Conservation (phyloP, 2,888 invertebrate genomes). For the Noctua janthina region DNA sequence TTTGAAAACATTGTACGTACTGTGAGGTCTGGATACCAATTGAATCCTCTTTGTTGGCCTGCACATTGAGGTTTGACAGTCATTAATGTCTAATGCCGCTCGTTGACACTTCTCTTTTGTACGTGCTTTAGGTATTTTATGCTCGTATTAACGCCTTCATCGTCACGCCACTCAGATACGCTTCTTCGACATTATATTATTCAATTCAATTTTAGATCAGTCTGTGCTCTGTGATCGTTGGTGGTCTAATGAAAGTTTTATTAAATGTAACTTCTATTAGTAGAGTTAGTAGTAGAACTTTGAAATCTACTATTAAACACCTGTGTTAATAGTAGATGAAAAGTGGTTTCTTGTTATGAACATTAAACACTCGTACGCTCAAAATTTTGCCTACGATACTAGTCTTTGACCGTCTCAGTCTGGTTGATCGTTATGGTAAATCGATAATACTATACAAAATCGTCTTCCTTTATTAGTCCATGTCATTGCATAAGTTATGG, state of each 20-base stretch:
- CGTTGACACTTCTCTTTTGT: slow-evolving; percentile 66
- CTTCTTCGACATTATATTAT: slow-evolving; percentile 71
- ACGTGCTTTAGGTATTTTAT: slow-evolving; percentile 63
- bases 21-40: slow-evolving; percentile 19
- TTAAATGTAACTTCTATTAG: slow-evolving; percentile 41
- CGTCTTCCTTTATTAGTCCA: not conserved
- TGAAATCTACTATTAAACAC: slow-evolving; percentile 3
- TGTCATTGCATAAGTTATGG: slow-evolving; percentile 2
- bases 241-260: slow-evolving; percentile 69
- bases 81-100: slow-evolving; percentile 58
- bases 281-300: not conserved
- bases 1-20: slow-evolving; percentile 16
- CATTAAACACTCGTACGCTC: not conserved
- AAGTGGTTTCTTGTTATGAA: slow-evolving; percentile 12
- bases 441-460: not conserved
- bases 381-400: not conserved
- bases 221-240: slow-evolving; percentile 68
- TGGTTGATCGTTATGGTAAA: not conserved
- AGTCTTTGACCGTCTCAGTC: not conserved
- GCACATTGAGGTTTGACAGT: slow-evolving; percentile 76
- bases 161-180: slow-evolving; percentile 73
- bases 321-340: not conserved
- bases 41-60: slow-evolving; percentile 67
- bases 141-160: slow-evolving; percentile 65
- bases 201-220: slow-evolving; percentile 65